Evolutionary conservation across 2,113 vertebrate species (phyloP), one percentile per base, ranked within the genome.

Genomic region (Nyctereutes procyonoides): DNA sequence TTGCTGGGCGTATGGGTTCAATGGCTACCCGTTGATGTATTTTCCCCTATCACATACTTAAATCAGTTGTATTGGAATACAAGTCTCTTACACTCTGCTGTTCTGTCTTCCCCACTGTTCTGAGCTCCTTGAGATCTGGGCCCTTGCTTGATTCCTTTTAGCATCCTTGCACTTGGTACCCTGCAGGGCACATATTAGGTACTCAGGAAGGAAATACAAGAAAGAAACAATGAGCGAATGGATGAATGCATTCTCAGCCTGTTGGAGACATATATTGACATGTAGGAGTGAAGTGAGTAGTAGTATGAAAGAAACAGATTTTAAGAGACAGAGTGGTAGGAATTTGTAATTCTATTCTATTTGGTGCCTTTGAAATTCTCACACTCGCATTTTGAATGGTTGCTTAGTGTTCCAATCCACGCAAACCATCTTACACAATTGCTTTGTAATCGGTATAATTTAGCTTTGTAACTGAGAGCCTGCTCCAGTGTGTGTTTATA

Each of bases 361-460:
- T 90, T 71, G 55, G 58, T 67, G 62, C 35, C 60, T 87, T 97
- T 97, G 90, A 79, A 43, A 79, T 77, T 90, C 88, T 91, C 67
- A 73, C 35, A 51, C 84, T 90, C 8, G 51, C 51, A 53, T 90
- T 95, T 97, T 84, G 81, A 98, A 94, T 94, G 81, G 84, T 77
- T 95, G 71, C 90, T 97, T 77, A 90, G 77, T 90, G 93, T 88
- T 97, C 90, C 74, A 90, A 63, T 95, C 90, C 88, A 35, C 51
- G 71, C 15, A 73, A 90, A 67, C 92, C 43, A 76, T 92, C 58
- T 92, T 69, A 38, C 51, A 93, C 96, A 98, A 95, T 93, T 94
- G 90, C 93, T 97, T 86, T 93, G 92, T 97, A 93, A 97, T 97
- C 65, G 60, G 93, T 73, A 73, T 92, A 73, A 96, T 93, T 98